These are phyloP conservation scores for Stigmatopora argus DNA, from an alignment of 2,113 vertebrate genomes.

Conservation along the genomic window DNA sequence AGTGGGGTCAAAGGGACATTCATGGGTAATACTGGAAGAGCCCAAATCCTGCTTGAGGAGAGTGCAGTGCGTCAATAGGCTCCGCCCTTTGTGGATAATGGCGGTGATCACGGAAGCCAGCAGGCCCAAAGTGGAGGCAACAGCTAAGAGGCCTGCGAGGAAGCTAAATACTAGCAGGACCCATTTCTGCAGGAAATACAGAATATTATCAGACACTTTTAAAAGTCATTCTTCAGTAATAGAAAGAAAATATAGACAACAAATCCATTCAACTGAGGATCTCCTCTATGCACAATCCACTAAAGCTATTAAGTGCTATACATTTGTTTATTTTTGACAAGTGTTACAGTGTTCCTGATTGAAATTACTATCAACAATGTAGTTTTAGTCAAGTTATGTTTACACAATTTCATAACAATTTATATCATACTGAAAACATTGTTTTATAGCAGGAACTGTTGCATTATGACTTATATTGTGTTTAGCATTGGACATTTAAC, in stretches of 20 bases:
- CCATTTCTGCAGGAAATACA: constrained; percentile 71
- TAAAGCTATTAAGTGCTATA: neutral
- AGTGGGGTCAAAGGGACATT: constrained; percentile 89
- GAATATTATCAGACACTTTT: neutral
- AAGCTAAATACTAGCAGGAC: constrained; percentile 70
- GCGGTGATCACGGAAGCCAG: constrained; percentile 68
- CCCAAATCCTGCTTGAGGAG: neutral
- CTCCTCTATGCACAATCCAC: neutral
- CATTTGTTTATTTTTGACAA: neutral
- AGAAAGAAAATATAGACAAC: too few species aligned
- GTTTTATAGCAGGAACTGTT: neutral
- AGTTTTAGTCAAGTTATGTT: neutral
- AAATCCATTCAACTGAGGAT: neutral
- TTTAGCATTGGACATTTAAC: neutral
- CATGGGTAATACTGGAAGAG: constrained; percentile 55
- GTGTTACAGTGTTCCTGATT: neutral
- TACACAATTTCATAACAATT: neutral
- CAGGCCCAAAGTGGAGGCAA: constrained; percentile 71
- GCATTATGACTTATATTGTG: neutral
- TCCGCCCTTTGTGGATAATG: constrained; percentile 65
- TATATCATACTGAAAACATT: neutral
- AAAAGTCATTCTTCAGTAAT: neutral
- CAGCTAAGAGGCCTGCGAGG: constrained; percentile 70
- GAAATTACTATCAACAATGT: neutral
- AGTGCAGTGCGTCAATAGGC: constrained; percentile 71